A percentile compares a stretch with the other conserved stretches of the same genome.
Evolutionary conservation across 2,888 invertebrate genomes (phyloP).

Genomic region (Diaphora mendica): DNA sequence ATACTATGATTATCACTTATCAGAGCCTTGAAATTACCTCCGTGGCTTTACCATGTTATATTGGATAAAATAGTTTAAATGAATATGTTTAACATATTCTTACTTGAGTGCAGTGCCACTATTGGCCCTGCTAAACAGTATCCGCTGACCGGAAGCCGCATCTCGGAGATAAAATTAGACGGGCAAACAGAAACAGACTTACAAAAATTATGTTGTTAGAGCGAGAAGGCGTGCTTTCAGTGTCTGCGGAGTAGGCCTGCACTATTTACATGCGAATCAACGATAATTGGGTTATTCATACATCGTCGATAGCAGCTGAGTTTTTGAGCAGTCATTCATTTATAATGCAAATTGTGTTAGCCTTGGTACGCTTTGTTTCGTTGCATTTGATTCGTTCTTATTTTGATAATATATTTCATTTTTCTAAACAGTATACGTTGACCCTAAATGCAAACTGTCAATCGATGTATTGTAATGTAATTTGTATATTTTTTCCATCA

Average conservation of each 20-base stretch:
- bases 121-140: slow-evolving; percentile 55
- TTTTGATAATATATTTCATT: not conserved
- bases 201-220: slow-evolving; percentile 57
- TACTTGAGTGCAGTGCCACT: slow-evolving; percentile 66
- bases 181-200: slow-evolving; percentile 67
- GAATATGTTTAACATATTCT: slow-evolving; percentile 64
- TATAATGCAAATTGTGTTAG: slow-evolving; percentile 21
- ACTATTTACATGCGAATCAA: slow-evolving; percentile 58
- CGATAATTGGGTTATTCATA: slow-evolving; percentile 64
- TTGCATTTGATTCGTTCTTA: not conserved
- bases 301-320: slow-evolving; percentile 43
- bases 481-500: not conserved
- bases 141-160: slow-evolving; percentile 77
- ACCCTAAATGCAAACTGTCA: not conserved
- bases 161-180: slow-evolving; percentile 79
- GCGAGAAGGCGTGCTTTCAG: slow-evolving; percentile 54
- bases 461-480: not conserved
- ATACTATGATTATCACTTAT: not conserved
- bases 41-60: not conserved
- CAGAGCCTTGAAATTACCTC: too few relatives aligned
- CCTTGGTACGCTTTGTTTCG: slow-evolving; percentile 14
- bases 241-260: slow-evolving; percentile 47
- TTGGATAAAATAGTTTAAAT: slow-evolving; percentile 15
- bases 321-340: slow-evolving; percentile 40
- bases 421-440: not conserved